Evolutionary conservation across 1,140 invertebrate genomes (phyloP).

Genomic region (Procambarus virginalis): DNA sequence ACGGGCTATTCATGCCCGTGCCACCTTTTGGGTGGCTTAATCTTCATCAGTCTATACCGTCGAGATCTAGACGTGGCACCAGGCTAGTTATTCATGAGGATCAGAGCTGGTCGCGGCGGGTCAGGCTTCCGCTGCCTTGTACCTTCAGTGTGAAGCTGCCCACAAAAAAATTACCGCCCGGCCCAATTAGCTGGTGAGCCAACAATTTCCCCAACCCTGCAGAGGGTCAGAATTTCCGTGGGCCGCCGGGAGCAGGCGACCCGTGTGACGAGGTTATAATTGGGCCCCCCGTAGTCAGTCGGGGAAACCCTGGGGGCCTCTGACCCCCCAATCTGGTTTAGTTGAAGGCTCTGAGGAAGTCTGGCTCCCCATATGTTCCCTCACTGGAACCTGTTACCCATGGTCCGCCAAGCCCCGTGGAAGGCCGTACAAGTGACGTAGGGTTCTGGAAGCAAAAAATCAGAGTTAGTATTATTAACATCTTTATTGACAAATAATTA

Average conservation of each 20-base stretch:
- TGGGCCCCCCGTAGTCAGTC: constrained; percentile 51
- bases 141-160: not conserved
- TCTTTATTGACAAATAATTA: no score
- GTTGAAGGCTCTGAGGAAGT: no score
- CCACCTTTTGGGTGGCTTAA: no score
- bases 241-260: constrained; percentile 47
- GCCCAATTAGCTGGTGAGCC: constrained; percentile 49
- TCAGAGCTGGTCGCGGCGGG: not conserved
- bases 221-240: constrained; percentile 28
- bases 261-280: constrained; percentile 61
- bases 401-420: no score
- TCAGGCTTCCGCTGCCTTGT: not conserved
- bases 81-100: not conserved
- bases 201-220: constrained; percentile 47
- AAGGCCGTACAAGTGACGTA: no score
- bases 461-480: no score
- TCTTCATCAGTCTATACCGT: no score
- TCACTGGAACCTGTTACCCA: no score
- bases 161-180: constrained; percentile 31
- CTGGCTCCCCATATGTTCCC: no score
- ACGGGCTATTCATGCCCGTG: no score
- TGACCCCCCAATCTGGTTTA: no score
- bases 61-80: not conserved
- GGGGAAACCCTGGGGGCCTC: not conserved
- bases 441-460: no score